Base-by-base conservation (phyloP, 2,888 invertebrate genomes). In the Ceraclea dissimilis region DNA sequence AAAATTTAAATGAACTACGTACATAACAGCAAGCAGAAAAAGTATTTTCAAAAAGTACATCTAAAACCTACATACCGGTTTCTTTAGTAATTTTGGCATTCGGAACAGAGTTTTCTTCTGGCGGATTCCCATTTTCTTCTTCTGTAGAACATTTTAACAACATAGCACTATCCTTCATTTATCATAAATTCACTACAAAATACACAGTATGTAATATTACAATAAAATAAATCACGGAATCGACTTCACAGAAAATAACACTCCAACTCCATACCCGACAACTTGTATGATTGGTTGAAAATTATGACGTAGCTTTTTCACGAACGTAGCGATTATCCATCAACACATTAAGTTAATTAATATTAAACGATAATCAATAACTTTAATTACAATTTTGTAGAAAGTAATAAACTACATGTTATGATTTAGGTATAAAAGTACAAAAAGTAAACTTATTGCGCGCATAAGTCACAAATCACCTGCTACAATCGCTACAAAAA, bases 281-380 rank as follows among this genome's bases (percentile, higher is more conserved):
- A 39, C 57, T 60, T 52, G 50, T 55, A 49, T 57, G 54, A 60
- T 60, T 57, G 57, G 60, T 55, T 50, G 49, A 39, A 18, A 13
- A 49, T 26, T 49, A 48, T 57, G 57, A 60, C 60, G 60, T 60
- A 49, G 48, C 47, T 43, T 34, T 54, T n/a, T 17, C 26, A n/a
- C n/a, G 13, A 16, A 16, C 13, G 2, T 8, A 39, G 5, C 39
- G 13, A 39, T n/a, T 5, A 39, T 13, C 13, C n/a, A 39, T n/a
- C 39, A 39, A 39, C 13, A 39, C 13, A 13, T 4, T 39, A 13
- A 13, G 2, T 39, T 8, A 39, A 13, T 16, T 13, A 39, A 13
- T 16, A 39, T 13, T 13, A 39, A 39, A 39, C 5, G 5, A 26
- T 26, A 26, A 26, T 10, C 26, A 39, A 8, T 8, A 8, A 39